Evolutionary conservation across 2,113 vertebrate species (phyloP), one percentile per base, ranked within the genome.

Genomic region (Albula goreensis): DNA sequence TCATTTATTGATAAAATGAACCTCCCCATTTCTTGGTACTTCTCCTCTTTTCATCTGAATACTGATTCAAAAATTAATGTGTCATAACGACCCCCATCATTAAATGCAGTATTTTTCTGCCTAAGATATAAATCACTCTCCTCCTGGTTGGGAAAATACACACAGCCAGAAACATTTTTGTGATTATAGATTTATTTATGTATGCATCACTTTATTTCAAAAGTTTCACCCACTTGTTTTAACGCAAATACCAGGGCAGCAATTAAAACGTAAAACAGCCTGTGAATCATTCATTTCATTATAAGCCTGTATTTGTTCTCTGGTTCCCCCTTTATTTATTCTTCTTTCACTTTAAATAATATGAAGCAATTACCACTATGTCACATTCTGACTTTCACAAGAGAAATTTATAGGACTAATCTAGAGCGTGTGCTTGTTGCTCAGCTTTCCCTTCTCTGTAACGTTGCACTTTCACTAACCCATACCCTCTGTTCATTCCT

Each of bases 291-390:
- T 74, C 22, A n/a, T 74, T 74, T 74, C 70, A 74, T 25, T 74
- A n/a, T 10, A 74, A 31, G 70, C 70, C 22, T 31, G 70, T 74
- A 74, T 74, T 74, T n/a, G 31, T 74, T 74, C 66, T 3, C 63
- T 74, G 22, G 31, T 31, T 31, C 6, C 70, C 70, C 70, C 70
- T 31, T n/a, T 74, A 31, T 74, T n/a, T 74, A 74, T 31, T 31
- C 70, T 31, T 74, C 70, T 74, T 74, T 74, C 5, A 25, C n/a
- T 74, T 74, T 74, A 74, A 74, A 74, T 74, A 74, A 74, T 74
- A 74, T 74, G 2, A 74, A 74, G n/a, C 70, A 74, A 74, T 74
- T 74, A 74, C 70, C 70, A 74, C 70, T 31, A n/a, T 74, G 70
- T 74, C 70, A 74, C 70, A 19, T 74, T 2, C 70, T 25, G 70